Evolutionary conservation across 2,113 vertebrate species (phyloP), one percentile per base, ranked within the genome.

Genomic region (Bungarus multicinctus): DNA sequence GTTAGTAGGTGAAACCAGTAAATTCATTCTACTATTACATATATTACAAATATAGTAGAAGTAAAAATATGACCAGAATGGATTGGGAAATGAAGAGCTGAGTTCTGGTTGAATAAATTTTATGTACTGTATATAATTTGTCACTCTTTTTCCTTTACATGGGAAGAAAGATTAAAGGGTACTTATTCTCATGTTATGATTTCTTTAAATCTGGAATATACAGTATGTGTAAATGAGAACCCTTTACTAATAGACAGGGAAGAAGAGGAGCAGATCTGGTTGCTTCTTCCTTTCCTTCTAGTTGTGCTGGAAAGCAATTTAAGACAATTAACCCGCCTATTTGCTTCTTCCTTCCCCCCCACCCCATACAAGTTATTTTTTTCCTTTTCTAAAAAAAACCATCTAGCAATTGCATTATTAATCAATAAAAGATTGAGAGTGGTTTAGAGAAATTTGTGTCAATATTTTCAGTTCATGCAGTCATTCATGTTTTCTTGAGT

Each of bases 401-500:
- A 45, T 50, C 34, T 54, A 27, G 8, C 23, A 23, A 69, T 2
- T 3, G 90, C 81, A 50, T 92, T 89, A 43, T 74, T 93, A 55
- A 91, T 93, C 74, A 69, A 52, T 88, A 94, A 85, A 90, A 96
- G 74, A 0, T 0, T 4, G 39, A 90, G 43, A 91, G 39, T 58
- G 87, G 39, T 93, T 87, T 89, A 52, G 60, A 94, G 86, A 53
- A 87, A 57, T 52, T 90, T 89, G 54, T 93, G 92, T 64, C 47
- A 87, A 93, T 90, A 30, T 57, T 93, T 95, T 58, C 85, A 74
- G 54, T 89, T 0, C 60, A 53, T 89, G 0, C 74, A 60, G 55
- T 74, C 43, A 11, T 89, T 91, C 58, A 69, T 27, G 52, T 30
- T 88, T 94, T 91, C 81, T 81, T 11, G 60, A 91, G 52, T 58